Percentiles rank a stretch among this genome's conserved stretches.
These are phyloP conservation scores for Leptoteleia sp. DNA, from an alignment of 1,140 invertebrate species.

Conservation along the genomic window DNA sequence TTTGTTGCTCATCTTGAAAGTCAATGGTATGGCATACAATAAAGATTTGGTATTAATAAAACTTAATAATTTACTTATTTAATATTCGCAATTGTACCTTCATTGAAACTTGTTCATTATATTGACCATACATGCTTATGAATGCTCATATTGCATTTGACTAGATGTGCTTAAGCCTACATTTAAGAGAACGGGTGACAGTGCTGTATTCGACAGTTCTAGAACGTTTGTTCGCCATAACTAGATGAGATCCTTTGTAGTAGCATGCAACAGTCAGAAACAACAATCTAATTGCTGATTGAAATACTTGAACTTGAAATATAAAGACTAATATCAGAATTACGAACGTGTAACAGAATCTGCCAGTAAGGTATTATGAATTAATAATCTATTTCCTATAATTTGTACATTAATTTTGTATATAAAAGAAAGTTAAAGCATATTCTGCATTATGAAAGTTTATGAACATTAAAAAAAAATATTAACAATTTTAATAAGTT, in stretches of 20 bases:
- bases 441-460: too few species aligned
- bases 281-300: constrained; percentile 28
- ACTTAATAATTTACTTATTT: too few species aligned
- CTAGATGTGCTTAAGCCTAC: constrained; percentile 32
- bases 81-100: constrained; percentile 10
- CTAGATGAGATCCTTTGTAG: constrained; percentile 49
- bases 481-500: too few species aligned
- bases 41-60: too few species aligned
- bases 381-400: not conserved
- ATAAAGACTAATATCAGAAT: constrained; percentile 15
- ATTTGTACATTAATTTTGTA: too few species aligned
- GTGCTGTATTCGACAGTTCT: constrained; percentile 52
- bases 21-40: too few species aligned
- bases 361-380: too few species aligned
- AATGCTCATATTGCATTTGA: constrained; percentile 47
- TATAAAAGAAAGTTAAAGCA: too few species aligned
- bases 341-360: constrained; percentile 10
- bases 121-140: constrained; percentile 26
- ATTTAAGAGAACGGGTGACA: constrained; percentile 52
- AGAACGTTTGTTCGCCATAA: constrained; percentile 51
- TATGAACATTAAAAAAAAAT: too few species aligned
- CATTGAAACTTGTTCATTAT: constrained; percentile 5
- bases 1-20: too few species aligned
- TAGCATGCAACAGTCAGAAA: constrained; percentile 45
- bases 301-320: constrained; percentile 29